Percentiles rank a stretch among this genome's conserved stretches.
These are phyloP conservation scores for Bettongia penicillata DNA, from an alignment of 2,113 vertebrate genomes.

Conservation along the genomic window DNA sequence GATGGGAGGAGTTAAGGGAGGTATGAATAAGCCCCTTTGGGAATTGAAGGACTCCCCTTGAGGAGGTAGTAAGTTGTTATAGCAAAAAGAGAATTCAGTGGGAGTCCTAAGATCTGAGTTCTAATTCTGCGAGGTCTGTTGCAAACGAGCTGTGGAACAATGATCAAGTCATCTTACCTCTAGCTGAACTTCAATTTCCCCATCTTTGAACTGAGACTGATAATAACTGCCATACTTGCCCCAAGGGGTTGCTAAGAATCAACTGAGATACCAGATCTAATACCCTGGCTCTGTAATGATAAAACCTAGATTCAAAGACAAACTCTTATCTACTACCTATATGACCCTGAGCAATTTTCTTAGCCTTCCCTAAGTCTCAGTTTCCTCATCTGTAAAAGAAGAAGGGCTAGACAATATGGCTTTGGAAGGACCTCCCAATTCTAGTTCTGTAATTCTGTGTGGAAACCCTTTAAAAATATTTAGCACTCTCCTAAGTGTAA, in stretches of 20 bases:
- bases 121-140: background rate
- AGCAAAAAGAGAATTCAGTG: background rate
- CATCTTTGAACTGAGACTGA: background rate
- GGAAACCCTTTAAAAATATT: background rate
- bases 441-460: background rate
- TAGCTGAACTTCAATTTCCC: too few species aligned
- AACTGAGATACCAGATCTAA: background rate
- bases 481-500: background rate
- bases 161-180: background rate
- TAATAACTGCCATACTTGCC: background rate
- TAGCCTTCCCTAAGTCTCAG: background rate
- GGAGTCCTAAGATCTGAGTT: background rate
- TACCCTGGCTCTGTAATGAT: background rate
- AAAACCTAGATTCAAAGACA: background rate
- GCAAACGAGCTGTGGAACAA: background rate
- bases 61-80: background rate
- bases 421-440: background rate
- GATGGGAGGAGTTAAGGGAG: background rate
- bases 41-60: background rate
- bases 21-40: background rate
- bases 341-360: constrained; percentile 9
- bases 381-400: background rate
- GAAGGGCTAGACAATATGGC: background rate
- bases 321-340: background rate
- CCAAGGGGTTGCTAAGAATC: background rate